phyloP scores from a whole-genome alignment of 2,113 vertebrate species.

The Lagopus muta region DNA sequence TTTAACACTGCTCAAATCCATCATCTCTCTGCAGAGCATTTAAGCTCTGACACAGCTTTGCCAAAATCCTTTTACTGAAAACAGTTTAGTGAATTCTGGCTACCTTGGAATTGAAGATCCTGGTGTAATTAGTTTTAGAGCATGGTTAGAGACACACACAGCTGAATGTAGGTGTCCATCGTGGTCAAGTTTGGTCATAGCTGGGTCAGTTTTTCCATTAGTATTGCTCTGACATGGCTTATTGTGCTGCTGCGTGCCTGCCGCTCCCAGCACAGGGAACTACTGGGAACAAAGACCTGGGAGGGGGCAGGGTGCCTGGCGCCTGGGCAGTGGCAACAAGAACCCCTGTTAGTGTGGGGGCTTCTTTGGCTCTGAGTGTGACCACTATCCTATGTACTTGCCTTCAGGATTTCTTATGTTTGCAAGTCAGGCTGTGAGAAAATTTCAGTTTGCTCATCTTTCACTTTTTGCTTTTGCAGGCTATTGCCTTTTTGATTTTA shows the following conservation, averaged over 20 bases:
- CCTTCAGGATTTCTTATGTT: not conserved
- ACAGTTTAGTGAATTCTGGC: not conserved
- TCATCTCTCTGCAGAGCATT: not conserved
- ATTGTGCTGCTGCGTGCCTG: not conserved
- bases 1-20: not conserved
- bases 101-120: not conserved
- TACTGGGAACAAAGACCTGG: not conserved
- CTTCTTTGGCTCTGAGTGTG: not conserved
- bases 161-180: not conserved
- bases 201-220: not conserved
- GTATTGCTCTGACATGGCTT: not conserved
- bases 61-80: not conserved
- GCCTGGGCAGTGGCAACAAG: not conserved
- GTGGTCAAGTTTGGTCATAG: not conserved
- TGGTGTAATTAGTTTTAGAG: not conserved
- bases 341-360: fast-evolving
- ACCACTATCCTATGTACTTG: not conserved
- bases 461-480: not conserved
- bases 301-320: not conserved
- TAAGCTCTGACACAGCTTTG: not conserved
- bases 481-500: not conserved
- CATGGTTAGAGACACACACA: not conserved
- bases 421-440: not conserved
- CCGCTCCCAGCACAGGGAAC: not conserved
- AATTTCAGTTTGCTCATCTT: not conserved